Conservation (phyloP, 2,888 invertebrate species). For the Phortica magna region DNA sequence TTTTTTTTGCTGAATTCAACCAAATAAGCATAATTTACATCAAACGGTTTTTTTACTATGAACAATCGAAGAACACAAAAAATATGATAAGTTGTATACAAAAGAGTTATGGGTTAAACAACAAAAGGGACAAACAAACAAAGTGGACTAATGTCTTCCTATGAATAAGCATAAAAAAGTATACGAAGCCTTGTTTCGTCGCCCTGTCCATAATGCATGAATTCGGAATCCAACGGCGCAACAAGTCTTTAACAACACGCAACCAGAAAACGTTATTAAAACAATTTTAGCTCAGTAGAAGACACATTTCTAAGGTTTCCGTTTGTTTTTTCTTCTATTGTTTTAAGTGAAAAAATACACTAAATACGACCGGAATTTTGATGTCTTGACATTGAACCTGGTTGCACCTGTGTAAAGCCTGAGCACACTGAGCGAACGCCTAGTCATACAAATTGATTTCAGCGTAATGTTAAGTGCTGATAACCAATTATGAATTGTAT, state of each 20-base stretch:
- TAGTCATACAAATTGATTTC: not conserved
- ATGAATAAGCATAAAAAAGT: too few relatives aligned
- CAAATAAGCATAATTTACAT: too few relatives aligned
- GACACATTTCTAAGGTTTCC: slow-evolving; percentile 23
- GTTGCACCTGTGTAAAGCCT: not conserved
- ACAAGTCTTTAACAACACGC: not conserved
- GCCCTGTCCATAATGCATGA: not conserved
- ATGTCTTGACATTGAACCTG: slow-evolving; percentile 24
- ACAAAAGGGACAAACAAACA: too few relatives aligned
- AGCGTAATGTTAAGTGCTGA: not conserved
- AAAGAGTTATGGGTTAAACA: too few relatives aligned
- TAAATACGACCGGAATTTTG: not conserved
- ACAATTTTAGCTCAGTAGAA: not conserved
- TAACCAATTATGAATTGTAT: too few relatives aligned
- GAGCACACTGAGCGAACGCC: too few relatives aligned
- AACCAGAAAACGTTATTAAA: not conserved
- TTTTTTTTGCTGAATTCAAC: too few relatives aligned
- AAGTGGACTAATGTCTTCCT: too few relatives aligned
- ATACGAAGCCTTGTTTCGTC: too few relatives aligned
- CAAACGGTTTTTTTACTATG: too few relatives aligned
- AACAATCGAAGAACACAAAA: too few relatives aligned
- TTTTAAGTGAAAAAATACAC: not conserved
- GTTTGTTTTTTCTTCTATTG: slow-evolving; percentile 17
- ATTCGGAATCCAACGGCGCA: not conserved
- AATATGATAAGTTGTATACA: too few relatives aligned